These are phyloP conservation scores for Engraulis encrasicolus DNA, from an alignment of 2,113 vertebrate species.

Conservation along the genomic window DNA sequence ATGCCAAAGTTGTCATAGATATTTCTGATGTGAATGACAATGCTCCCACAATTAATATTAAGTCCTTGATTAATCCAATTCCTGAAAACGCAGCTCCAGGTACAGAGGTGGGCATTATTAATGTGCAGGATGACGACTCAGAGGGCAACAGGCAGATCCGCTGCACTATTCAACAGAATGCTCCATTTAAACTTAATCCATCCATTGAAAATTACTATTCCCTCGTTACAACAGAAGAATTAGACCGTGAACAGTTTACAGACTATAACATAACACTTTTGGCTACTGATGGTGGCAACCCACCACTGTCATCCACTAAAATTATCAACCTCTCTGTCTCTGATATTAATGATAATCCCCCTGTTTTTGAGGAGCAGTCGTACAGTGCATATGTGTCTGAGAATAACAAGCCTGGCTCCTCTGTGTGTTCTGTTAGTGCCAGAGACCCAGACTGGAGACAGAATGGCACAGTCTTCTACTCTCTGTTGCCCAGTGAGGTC, in stretches of 20 bases:
- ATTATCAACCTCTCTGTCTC: conserved; percentile 33
- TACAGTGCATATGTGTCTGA: conserved; percentile 47
- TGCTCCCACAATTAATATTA: conserved; percentile 47
- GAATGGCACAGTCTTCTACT: conserved; percentile 53
- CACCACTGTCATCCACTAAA: conserved; percentile 38
- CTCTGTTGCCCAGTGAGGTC: conserved; percentile 44
- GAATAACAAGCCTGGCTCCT: conserved; percentile 51
- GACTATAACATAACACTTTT: conserved; percentile 49
- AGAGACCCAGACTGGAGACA: conserved; percentile 56
- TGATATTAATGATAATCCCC: conserved; percentile 55
- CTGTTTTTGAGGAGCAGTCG: conserved; percentile 43
- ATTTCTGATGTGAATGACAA: conserved; percentile 49
- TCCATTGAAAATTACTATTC: conserved; percentile 41
- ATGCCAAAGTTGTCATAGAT: conserved; percentile 46
- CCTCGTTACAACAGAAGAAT: conserved; percentile 22
- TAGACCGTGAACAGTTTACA: conserved; percentile 45
- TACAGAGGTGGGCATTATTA: conserved; percentile 47
- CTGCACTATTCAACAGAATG: conserved; percentile 36
- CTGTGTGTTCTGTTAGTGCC: conserved; percentile 46
- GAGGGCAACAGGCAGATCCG: conserved; percentile 37
- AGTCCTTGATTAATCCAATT: conserved; percentile 61
- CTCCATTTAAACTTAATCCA: conserved; percentile 50
- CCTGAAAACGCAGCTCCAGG: conserved; percentile 42
- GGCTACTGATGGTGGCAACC: conserved; percentile 42
- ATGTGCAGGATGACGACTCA: conserved; percentile 47